Conservation (phyloP, 2,888 invertebrate species). For the Auanema sp. region DNA sequence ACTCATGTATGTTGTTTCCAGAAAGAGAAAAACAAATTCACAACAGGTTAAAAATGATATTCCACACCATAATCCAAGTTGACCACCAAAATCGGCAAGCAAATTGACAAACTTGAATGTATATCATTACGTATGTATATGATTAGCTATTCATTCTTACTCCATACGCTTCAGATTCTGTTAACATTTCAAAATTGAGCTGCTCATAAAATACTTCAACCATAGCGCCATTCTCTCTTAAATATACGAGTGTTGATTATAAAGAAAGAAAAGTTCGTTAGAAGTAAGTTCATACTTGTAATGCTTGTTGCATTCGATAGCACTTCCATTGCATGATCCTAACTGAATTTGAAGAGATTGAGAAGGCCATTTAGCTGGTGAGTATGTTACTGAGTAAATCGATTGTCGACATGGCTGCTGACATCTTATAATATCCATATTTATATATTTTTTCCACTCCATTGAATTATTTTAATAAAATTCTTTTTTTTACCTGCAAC, state of each 20-base stretch:
- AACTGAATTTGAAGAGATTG: constrained; percentile 56
- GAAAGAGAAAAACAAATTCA: constrained; percentile 55
- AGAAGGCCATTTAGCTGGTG: constrained; percentile 61
- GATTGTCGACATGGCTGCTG: constrained; percentile 60
- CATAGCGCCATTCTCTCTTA: constrained; percentile 62
- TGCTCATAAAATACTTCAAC: constrained; percentile 64
- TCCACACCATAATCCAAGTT: constrained; percentile 59
- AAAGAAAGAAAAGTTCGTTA: background rate
- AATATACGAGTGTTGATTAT: background rate
- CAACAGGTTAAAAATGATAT: constrained; percentile 58
- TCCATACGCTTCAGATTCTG: constrained; percentile 62
- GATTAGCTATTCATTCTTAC: constrained; percentile 25
- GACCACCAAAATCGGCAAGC: constrained; percentile 63
- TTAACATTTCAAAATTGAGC: constrained; percentile 61
- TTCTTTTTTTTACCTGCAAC: constrained; percentile 34
- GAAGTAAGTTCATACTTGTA: constrained; percentile 46
- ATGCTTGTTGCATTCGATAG: constrained; percentile 57
- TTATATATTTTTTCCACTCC: no score
- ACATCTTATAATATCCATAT: constrained; percentile 29
- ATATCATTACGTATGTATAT: no score
- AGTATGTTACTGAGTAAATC: constrained; percentile 57
- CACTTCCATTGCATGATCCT: constrained; percentile 58
- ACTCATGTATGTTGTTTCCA: constrained; percentile 56
- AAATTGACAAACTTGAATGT: constrained; percentile 56
- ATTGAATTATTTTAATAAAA: no score